These are phyloP conservation scores for Cynodonichthys magdalenae DNA, from an alignment of 2,797 vertebrate genomes.

Conservation along the genomic window DNA sequence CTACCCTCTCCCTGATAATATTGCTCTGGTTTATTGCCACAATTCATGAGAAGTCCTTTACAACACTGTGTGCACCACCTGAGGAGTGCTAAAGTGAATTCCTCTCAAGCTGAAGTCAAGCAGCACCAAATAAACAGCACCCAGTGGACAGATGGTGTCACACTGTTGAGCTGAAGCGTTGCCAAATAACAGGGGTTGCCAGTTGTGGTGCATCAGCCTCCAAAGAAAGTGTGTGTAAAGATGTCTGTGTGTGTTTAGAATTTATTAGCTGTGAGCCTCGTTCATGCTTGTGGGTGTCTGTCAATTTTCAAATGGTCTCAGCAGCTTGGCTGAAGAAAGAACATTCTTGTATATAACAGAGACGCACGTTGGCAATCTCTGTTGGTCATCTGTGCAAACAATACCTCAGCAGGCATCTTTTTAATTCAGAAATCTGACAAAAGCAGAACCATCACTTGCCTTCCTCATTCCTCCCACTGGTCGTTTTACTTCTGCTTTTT, in stretches of 20 bases:
- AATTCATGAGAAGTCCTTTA: constrained; percentile 59
- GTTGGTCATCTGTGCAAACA: constrained; percentile 50
- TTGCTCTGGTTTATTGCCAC: constrained; percentile 52
- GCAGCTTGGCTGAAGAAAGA: constrained; percentile 21
- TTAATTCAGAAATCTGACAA: constrained; percentile 61
- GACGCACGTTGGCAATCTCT: constrained; percentile 57
- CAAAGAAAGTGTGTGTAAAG: constrained; percentile 6
- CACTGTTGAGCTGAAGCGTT: constrained; percentile 50
- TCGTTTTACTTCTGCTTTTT: constrained; percentile 45
- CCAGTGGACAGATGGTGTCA: constrained; percentile 74
- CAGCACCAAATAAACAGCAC: constrained; percentile 69
- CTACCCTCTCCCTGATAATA: constrained; percentile 16
- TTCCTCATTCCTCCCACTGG: constrained; percentile 47
- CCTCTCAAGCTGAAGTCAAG: constrained; percentile 71
- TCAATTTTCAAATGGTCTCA: constrained; percentile 23
- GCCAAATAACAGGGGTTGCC: constrained; percentile 59
- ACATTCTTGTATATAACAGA: constrained; percentile 27
- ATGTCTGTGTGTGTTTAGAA: neutral
- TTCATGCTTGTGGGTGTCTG: constrained; percentile 1
- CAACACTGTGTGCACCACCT: constrained; percentile 55
- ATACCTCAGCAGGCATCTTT: constrained; percentile 44
- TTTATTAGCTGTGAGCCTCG: constrained; percentile 11
- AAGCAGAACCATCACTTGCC: constrained; percentile 36
- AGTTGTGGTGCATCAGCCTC: constrained; percentile 57
- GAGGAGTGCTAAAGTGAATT: constrained; percentile 62